Conservation (phyloP, 2,797 vertebrate species). For the Phoeniculus purpureus region DNA sequence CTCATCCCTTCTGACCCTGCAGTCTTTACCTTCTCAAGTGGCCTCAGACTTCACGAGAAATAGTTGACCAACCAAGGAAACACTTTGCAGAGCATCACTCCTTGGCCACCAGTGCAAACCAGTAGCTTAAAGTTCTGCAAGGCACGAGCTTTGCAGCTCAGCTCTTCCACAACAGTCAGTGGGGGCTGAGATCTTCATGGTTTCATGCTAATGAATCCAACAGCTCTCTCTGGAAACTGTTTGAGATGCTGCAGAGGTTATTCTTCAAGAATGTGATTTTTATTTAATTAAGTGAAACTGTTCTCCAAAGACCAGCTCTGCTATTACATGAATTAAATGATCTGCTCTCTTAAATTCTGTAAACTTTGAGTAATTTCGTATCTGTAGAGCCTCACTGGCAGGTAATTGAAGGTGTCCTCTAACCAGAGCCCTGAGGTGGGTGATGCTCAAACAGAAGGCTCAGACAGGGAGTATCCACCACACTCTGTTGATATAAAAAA, state of each 20-base stretch:
- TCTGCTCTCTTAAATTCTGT: neutral
- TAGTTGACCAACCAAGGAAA: neutral
- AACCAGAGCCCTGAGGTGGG: neutral
- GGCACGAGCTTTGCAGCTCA: accelerated
- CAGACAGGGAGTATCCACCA: neutral
- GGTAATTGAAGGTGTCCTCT: neutral
- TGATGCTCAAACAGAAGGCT: neutral
- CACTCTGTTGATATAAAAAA: neutral
- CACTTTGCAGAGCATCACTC: accelerated
- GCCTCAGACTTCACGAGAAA: neutral
- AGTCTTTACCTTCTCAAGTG: neutral
- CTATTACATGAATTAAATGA: neutral
- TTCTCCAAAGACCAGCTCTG: neutral
- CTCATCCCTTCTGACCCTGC: neutral
- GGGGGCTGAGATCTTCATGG: neutral
- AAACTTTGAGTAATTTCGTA: neutral
- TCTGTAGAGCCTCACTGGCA: neutral
- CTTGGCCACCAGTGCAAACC: neutral
- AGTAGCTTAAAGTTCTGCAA: neutral
- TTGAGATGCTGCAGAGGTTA: neutral
- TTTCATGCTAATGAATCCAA: neutral
- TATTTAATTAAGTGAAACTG: neutral
- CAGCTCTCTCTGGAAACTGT: neutral
- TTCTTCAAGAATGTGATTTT: neutral
- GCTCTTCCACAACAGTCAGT: neutral